Evolutionary conservation across 2,113 vertebrate genomes (phyloP).

Genomic region (Thalassarche chlororhynchos): DNA sequence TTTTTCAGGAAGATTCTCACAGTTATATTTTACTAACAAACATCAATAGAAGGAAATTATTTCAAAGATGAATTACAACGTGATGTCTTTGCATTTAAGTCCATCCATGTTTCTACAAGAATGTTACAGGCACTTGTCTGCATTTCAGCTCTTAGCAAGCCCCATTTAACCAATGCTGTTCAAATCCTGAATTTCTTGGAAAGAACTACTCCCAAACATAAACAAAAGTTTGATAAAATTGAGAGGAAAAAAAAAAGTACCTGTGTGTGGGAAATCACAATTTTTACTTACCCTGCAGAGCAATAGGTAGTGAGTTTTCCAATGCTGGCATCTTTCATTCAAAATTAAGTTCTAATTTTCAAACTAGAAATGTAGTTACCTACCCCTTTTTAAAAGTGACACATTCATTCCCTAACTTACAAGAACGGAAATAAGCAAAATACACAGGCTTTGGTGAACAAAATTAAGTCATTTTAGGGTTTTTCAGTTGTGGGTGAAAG

Average conservation of each 20-base stretch:
- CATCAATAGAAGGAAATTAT: not conserved
- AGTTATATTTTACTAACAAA: not conserved
- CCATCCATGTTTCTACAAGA: not conserved
- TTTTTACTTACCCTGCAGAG: not conserved
- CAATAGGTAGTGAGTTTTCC: not conserved
- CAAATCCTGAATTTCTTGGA: not conserved
- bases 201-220: not conserved
- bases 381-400: not conserved
- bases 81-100: not conserved
- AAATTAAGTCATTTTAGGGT: not conserved
- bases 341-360: not conserved
- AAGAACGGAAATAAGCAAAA: not conserved
- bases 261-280: not conserved
- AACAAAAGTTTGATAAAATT: not conserved
- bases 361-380: not conserved
- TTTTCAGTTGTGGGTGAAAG: not conserved
- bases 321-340: not conserved
- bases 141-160: not conserved
- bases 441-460: not conserved
- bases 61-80: not conserved
- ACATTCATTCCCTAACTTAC: not conserved
- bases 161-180: not conserved
- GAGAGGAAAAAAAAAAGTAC: not conserved
- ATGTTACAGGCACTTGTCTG: not conserved
- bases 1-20: not conserved